Conservation (phyloP, 2,888 invertebrate species). For the Spialia ferax region DNA sequence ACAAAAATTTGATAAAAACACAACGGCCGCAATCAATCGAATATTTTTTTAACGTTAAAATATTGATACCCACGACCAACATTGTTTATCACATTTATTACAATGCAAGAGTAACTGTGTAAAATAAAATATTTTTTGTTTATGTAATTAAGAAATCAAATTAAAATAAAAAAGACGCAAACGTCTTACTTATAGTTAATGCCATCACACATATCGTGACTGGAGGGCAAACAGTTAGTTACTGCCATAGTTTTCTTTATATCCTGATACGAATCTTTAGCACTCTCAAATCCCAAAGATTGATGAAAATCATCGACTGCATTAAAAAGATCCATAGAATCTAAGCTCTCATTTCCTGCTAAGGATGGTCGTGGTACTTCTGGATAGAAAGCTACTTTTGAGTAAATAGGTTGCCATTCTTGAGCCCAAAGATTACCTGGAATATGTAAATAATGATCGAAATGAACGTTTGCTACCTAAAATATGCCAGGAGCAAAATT, state of each 20-base stretch:
- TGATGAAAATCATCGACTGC: constrained; percentile 88
- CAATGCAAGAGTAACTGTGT: no score
- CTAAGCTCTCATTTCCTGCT: constrained; percentile 70
- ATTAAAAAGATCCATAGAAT: constrained; percentile 83
- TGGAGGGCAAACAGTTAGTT: constrained; percentile 89
- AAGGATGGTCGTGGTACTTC: constrained; percentile 82
- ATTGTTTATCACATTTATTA: no score
- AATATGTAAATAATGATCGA: constrained; percentile 9
- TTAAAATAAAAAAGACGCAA: not conserved
- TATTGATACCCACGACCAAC: no score
- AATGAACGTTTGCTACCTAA: constrained; percentile 30
- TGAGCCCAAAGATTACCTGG: constrained; percentile 90
- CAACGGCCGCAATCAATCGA: no score
- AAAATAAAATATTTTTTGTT: no score
- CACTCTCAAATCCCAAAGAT: constrained; percentile 87
- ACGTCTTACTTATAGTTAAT: constrained; percentile 87
- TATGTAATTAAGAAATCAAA: no score
- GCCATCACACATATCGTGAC: constrained; percentile 90
- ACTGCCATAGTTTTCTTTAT: constrained; percentile 87
- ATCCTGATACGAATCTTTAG: constrained; percentile 86
- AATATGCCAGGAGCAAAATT: constrained; percentile 38
- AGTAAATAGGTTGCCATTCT: constrained; percentile 84
- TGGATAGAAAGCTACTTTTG: constrained; percentile 82
- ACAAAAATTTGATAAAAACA: no score
- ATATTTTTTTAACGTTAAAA: no score